A percentile compares a stretch with the other conserved stretches of the same genome.
Conservation (phyloP, 2,113 vertebrate species). For the Acrocephalus kingi region DNA sequence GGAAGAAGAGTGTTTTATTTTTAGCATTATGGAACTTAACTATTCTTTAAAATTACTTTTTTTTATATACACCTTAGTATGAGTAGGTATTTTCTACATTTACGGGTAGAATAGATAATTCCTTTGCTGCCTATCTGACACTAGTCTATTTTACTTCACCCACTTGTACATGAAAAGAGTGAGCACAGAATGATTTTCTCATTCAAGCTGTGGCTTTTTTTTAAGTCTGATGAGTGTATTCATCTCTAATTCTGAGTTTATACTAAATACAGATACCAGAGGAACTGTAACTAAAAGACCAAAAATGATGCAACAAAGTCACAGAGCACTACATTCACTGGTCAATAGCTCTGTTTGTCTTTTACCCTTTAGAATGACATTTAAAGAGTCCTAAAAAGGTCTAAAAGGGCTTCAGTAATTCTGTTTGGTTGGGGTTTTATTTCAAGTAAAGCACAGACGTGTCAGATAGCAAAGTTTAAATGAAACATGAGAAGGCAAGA, state of each 20-base stretch:
- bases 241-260: background rate
- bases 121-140: background rate
- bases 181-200: background rate
- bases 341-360: background rate
- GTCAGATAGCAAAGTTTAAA: background rate
- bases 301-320: background rate
- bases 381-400: background rate
- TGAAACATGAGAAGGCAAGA: background rate
- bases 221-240: background rate
- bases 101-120: background rate
- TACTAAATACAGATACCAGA: background rate
- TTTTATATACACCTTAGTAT: background rate
- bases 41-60: background rate
- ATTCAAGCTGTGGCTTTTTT: background rate
- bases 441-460: background rate
- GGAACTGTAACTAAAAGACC: background rate
- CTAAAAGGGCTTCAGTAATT: background rate
- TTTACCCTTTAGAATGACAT: background rate
- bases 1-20: background rate
- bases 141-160: background rate
- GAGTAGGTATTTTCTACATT: background rate
- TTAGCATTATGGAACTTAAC: background rate
- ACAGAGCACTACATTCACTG: background rate
- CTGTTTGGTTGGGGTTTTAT: background rate
- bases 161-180: background rate